Evolutionary conservation across 2,888 invertebrate genomes (phyloP).

Genomic region (Ichneumon xanthorius): DNA sequence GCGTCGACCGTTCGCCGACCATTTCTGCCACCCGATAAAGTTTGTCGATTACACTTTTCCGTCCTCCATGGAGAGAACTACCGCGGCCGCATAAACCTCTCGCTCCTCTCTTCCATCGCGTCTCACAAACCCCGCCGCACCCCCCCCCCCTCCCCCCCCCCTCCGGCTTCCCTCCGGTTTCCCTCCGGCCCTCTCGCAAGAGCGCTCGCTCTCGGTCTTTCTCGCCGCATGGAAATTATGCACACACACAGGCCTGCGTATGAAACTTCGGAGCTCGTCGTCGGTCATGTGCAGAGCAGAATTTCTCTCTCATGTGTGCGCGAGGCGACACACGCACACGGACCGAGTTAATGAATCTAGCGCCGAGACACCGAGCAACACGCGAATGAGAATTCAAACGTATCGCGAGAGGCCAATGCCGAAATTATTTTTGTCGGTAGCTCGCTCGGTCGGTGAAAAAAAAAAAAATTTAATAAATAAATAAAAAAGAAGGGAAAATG

Average conservation of each 20-base stretch:
- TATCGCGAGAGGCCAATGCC: neutral
- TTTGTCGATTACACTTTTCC: conserved; percentile 83
- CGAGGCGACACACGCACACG: conserved; percentile 28
- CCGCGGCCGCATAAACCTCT: conserved; percentile 44
- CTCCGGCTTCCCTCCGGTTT: neutral
- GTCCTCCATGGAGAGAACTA: conserved; percentile 70
- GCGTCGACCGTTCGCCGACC: conserved; percentile 71
- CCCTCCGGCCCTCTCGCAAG: conserved; percentile 18
- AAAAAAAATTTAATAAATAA: neutral
- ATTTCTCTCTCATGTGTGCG: conserved; percentile 7
- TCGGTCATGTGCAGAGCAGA: conserved; percentile 34
- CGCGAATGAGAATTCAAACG: conserved; percentile 40
- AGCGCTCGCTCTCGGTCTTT: conserved; percentile 37
- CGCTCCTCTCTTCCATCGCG: conserved; percentile 52
- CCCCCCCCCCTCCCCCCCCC: neutral
- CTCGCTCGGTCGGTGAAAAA: neutral
- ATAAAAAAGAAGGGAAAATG: neutral
- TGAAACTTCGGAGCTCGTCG: conserved; percentile 6
- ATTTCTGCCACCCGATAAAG: conserved; percentile 79
- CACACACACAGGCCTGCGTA: neutral
- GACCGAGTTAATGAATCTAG: conserved; percentile 79
- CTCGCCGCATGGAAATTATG: conserved; percentile 36
- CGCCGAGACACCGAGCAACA: conserved; percentile 51
- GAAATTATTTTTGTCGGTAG: conserved; percentile 40
- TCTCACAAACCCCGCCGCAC: conserved; percentile 17